Base-by-base conservation (phyloP, 1,140 invertebrate species). In the Drosophila mayri region DNA sequence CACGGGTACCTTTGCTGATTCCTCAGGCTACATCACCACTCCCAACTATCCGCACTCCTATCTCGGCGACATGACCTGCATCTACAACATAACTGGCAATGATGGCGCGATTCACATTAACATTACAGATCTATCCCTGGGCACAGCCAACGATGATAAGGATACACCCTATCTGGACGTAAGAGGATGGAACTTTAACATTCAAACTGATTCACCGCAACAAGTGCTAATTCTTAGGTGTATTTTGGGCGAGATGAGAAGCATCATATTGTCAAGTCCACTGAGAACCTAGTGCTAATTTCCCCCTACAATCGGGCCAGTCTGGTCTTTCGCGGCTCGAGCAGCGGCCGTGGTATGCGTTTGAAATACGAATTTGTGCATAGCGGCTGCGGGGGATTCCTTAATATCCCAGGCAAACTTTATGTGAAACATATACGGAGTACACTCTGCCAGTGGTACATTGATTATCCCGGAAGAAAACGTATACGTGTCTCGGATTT, bases 11-110 rank as follows among this genome's bases (percentile, higher is more conserved):
- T 95, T 95, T 82, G 91, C 84, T 1, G 93, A 93, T 9, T 66
- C 90, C 4, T 93, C 95, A 10, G 91, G 81, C 9, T 25, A 94
- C 0, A 91, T 98, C 3, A 93, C 93, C 40, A 97, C 97, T 4
- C 97, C 97, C 1, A 95, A 95, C 52, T 98, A 97, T 93, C 98
- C 98, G 0, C 94, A 95, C 10, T 91, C 90, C 47, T 98, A 97
- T 93, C 95, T 95, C 0, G 93, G 93, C 37, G 94, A 95, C 47
- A 93, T 94, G 62, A 93, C 94, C 28, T 99, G 98, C 84, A 93
- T 94, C 11, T 99, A 97, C 93, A 92, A 95, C n/a, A 96, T 99
- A 47, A 91, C 91, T 9, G 95, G 95, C 30, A 94, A 93, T 0
- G 94, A 94, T 2, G 95, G 94, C 90, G 93, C 94, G 3, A 95